Percentiles rank a stretch among this genome's conserved stretches.
Conservation (phyloP, 2,797 vertebrate species). For the Gymnodraco acuticeps region DNA sequence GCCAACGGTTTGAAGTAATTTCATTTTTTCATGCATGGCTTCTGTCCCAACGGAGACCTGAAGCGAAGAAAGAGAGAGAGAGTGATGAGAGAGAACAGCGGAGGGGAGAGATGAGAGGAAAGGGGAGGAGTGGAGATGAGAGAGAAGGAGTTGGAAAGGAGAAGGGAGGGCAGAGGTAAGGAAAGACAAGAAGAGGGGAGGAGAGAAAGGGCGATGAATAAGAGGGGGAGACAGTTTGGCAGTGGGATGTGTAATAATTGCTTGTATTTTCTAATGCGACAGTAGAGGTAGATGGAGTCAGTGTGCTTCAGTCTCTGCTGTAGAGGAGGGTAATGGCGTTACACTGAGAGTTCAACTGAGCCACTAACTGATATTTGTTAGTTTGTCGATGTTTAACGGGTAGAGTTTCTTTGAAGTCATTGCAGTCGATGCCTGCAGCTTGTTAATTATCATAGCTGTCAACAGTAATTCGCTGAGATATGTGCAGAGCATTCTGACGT, state of each 20-base stretch:
- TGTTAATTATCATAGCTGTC: slow-evolving; percentile 77
- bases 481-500: slow-evolving; percentile 48
- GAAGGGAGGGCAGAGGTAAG: slow-evolving; percentile 27
- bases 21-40: slow-evolving; percentile 82
- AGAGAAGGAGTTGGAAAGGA: slow-evolving; percentile 20
- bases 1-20: slow-evolving; percentile 82
- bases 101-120: slow-evolving; percentile 36
- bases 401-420: slow-evolving; percentile 68
- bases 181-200: slow-evolving; percentile 52
- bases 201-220: slow-evolving; percentile 43
- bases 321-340: slow-evolving; percentile 47
- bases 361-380: slow-evolving; percentile 49
- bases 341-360: slow-evolving; percentile 50
- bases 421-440: slow-evolving; percentile 59
- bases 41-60: slow-evolving; percentile 78
- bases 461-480: slow-evolving; percentile 64
- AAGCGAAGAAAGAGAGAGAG: slow-evolving; percentile 51
- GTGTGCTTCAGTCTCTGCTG: slow-evolving; percentile 27
- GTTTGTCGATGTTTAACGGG: slow-evolving; percentile 62
- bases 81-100: slow-evolving; percentile 33
- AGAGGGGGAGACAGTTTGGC: slow-evolving; percentile 49
- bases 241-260: slow-evolving; percentile 68
- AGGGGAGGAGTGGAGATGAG: slow-evolving; percentile 42
- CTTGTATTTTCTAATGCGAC: slow-evolving; percentile 67
- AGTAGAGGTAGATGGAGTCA: slow-evolving; percentile 58